Conservation (phyloP, 2,888 invertebrate genomes). For the Aromia moschata region DNA sequence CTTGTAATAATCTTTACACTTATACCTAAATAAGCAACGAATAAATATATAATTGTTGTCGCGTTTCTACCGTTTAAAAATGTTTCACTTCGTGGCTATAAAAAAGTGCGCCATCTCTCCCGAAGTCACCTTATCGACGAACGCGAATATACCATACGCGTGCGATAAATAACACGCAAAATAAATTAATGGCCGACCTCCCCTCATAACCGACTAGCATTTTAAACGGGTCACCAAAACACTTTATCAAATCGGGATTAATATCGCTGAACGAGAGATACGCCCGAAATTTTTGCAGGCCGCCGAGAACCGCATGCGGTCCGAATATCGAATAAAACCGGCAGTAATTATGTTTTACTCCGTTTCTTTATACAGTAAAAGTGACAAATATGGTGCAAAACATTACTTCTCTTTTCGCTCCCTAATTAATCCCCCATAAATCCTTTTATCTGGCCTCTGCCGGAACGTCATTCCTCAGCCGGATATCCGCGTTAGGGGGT, state of each 20-base stretch:
- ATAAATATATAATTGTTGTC: no score
- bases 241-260: neutral
- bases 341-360: slow-evolving; percentile 13
- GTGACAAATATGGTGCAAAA: slow-evolving; percentile 16
- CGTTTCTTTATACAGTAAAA: slow-evolving; percentile 9
- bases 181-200: no score
- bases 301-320: neutral
- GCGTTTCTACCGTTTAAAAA: no score
- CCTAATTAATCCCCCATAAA: slow-evolving; percentile 15
- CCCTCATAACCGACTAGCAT: neutral
- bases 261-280: neutral
- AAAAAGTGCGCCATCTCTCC: no score
- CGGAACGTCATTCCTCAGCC: slow-evolving; percentile 5
- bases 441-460: slow-evolving; percentile 17
- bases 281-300: neutral
- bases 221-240: neutral
- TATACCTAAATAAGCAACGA: no score
- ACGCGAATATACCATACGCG: no score
- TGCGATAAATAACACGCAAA: no score
- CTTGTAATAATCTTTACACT: no score
- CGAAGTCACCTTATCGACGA: no score
- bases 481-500: slow-evolving; percentile 5
- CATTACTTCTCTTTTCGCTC: slow-evolving; percentile 7
- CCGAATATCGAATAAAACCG: slow-evolving; percentile 1
- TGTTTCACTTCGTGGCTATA: no score